Evolutionary conservation across 1,140 invertebrate species (phyloP), one percentile per base, ranked within the genome.

Genomic region (Chrysoperla carnea): DNA sequence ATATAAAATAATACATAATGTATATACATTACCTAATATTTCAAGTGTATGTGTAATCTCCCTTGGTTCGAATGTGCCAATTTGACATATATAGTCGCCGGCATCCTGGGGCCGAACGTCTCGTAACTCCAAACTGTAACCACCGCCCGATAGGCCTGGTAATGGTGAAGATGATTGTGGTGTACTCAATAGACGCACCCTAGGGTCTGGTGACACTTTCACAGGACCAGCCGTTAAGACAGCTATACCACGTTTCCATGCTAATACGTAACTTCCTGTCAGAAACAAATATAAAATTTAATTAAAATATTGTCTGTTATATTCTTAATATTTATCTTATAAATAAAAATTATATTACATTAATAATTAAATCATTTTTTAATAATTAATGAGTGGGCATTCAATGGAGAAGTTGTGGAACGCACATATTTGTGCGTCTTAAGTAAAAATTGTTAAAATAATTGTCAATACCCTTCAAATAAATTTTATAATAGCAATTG

Each of bases 31-130:
- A 72, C 69, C 69, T 17, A 72, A 53, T 44, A 73, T 69, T 52
- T 72, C 67, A 11, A 73, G 52, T n/a, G 67, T 70, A 50, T 73
- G 70, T 1, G 61, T 62, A 46, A 70, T 66, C 52, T 73, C 69
- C 39, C 57, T 59, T 5, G 68, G 68, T 45, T 66, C 60, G 28
- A 66, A 52, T 1, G 70, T 69, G 11, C 65, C 67, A 6, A 72
- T 60, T 47, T 72, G 70, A 52, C 67, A 71, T 31, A 66, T 61
- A 49, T 68, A 69, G 51, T 68, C 65, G 8, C 69, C 69, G 11
- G 66, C 68, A 49, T 72, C 69, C 48, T 64, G 60, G 9, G 66
- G 64, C 39, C 61, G 53, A 12, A 72, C 67, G 47, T 69, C 62
- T 43, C 60, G 54, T 37, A 72, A 60, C 50, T 71, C 66, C 29